Evolutionary conservation across 2,888 invertebrate species (phyloP).

Genomic region (Sarcophaga carnaria): DNA sequence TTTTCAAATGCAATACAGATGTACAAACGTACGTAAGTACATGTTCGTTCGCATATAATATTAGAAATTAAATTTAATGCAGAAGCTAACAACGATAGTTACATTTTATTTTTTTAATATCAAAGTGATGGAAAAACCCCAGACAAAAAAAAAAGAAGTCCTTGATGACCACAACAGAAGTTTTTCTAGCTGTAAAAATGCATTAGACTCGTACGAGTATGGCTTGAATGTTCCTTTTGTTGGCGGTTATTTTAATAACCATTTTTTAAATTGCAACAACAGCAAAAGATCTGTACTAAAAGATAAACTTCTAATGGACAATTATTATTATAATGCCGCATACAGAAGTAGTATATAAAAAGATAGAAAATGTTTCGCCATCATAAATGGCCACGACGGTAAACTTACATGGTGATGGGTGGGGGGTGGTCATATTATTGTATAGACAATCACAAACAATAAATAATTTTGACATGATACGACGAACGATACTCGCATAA

Average conservation of each 20-base stretch:
- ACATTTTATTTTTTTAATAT: background rate
- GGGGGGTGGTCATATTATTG: background rate
- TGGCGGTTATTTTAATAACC: slow-evolving; percentile 33
- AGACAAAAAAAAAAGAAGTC: slow-evolving; percentile 34
- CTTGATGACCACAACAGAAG: slow-evolving; percentile 54
- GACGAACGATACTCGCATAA: slow-evolving; percentile 9
- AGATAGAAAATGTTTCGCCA: slow-evolving; percentile 44
- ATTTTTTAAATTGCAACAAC: slow-evolving; percentile 68
- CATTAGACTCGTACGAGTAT: slow-evolving; percentile 30
- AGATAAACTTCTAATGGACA: slow-evolving; percentile 73
- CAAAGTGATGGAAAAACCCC: slow-evolving; percentile 40
- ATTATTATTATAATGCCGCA: slow-evolving; percentile 40
- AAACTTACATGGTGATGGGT: slow-evolving; percentile 35
- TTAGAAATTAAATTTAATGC: slow-evolving; percentile 39
- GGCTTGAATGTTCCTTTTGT: slow-evolving; percentile 8
- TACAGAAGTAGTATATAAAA: background rate
- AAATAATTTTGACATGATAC: slow-evolving; percentile 53
- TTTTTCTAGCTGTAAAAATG: slow-evolving; percentile 22
- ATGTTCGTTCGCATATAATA: background rate
- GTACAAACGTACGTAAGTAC: no score
- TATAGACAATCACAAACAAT: slow-evolving; percentile 5
- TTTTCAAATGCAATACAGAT: slow-evolving; percentile 19
- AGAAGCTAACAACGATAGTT: background rate
- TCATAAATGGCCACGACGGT: slow-evolving; percentile 48
- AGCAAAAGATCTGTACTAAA: slow-evolving; percentile 73